Evolutionary conservation across 2,113 vertebrate genomes (phyloP).

Genomic region (Lichenostomus cassidix): DNA sequence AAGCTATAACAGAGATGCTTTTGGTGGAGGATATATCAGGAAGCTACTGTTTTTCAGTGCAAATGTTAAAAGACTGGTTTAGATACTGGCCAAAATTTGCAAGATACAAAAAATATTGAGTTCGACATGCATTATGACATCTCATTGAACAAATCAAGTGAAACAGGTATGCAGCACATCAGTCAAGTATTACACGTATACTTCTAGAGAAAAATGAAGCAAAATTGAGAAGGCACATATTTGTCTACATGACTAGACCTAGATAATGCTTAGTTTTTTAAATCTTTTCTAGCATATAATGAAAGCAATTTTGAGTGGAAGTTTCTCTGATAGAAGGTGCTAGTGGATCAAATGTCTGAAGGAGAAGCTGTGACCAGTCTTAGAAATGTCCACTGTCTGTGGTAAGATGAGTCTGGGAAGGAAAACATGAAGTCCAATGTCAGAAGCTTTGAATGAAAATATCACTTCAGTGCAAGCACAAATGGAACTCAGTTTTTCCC

Average conservation of each 20-base stretch:
- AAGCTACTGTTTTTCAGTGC: not conserved
- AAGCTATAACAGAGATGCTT: not conserved
- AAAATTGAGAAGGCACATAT: not conserved
- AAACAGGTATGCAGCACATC: not conserved
- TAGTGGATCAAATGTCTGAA: not conserved
- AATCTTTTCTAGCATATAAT: not conserved
- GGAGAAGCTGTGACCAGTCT: not conserved
- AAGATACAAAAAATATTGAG: not conserved
- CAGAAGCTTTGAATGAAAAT: not conserved
- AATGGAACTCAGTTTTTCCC: not conserved
- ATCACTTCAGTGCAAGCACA: not conserved
- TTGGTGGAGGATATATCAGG: not conserved
- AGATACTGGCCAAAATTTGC: not conserved
- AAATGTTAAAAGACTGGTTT: not conserved
- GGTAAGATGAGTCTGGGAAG: not conserved
- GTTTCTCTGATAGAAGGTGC: not conserved
- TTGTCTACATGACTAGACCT: not conserved
- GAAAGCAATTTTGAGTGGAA: not conserved
- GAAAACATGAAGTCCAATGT: not conserved
- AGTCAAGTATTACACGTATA: not conserved
- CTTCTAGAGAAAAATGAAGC: not conserved
- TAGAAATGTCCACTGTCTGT: not conserved
- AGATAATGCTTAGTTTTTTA: not conserved
- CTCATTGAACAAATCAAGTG: not conserved
- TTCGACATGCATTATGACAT: not conserved